phyloP scores from a whole-genome alignment of 2,888 invertebrate species.

The Ametastegia equiseti region DNA sequence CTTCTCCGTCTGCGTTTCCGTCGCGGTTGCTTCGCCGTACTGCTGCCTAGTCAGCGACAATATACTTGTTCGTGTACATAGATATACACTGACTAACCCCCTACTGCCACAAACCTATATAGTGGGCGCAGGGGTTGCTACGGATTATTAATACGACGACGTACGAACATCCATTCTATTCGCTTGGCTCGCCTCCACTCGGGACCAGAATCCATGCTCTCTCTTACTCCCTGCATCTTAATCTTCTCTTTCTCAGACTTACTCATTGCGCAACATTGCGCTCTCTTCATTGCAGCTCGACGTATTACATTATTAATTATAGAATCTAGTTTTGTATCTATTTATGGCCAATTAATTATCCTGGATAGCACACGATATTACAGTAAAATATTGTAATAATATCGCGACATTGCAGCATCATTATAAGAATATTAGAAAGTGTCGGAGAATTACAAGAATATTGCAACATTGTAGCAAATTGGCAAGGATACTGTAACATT shows the following conservation, averaged over 20 bases:
- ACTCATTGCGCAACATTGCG: neutral
- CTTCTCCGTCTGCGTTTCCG: neutral
- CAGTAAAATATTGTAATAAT: no score
- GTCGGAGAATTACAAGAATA: no score
- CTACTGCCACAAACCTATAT: neutral
- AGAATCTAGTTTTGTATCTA: no score
- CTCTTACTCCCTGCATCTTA: neutral
- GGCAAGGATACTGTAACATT: no score
- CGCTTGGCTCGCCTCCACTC: slow-evolving; percentile 21
- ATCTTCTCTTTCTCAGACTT: neutral
- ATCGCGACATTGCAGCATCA: no score
- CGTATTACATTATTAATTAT: no score
- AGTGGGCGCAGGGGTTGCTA: slow-evolving; percentile 17
- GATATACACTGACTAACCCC: neutral
- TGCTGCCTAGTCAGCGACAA: slow-evolving; percentile 32
- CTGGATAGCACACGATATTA: no score
- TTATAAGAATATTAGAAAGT: no score
- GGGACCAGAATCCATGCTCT: neutral
- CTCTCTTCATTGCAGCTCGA: neutral
- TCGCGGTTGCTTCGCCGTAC: neutral
- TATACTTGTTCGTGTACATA: slow-evolving; percentile 5
- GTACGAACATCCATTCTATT: slow-evolving; percentile 43
- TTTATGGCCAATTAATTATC: no score
- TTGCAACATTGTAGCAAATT: no score
- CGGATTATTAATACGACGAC: slow-evolving; percentile 42